Conservation (phyloP, 2,113 vertebrate genomes). For the Girardinichthys multiradiatus region DNA sequence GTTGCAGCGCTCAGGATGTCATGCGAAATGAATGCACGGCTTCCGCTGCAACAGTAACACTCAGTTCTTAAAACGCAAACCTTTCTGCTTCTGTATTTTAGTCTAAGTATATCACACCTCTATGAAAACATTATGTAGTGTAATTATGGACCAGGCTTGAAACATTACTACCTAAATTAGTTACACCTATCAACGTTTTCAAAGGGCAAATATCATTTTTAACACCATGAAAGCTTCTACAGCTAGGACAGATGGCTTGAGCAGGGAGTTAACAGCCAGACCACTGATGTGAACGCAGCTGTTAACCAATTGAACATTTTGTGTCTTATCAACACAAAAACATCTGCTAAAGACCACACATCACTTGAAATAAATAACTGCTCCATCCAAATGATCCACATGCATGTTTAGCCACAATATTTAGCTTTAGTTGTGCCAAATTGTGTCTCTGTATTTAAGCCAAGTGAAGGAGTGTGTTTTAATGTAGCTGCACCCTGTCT, state of each 20-base stretch:
- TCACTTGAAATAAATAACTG: too few species aligned
- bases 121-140: slow-evolving; percentile 36
- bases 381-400: too few species aligned
- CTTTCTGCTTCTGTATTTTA: background rate
- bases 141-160: slow-evolving; percentile 35
- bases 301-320: background rate
- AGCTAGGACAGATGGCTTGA: too few species aligned
- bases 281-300: background rate
- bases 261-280: background rate
- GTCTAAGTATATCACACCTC: slow-evolving; percentile 8
- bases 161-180: slow-evolving; percentile 43
- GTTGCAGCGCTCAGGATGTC: slow-evolving; percentile 49
- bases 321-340: background rate
- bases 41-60: slow-evolving; percentile 44
- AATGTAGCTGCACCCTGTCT: background rate
- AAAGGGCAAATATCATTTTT: background rate
- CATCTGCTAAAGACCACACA: background rate
- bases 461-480: background rate
- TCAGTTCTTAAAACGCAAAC: slow-evolving; percentile 15
- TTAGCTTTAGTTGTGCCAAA: background rate
- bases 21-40: slow-evolving; percentile 26
- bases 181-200: slow-evolving; percentile 24
- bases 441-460: too few species aligned
- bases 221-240: background rate
- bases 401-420: background rate